Evolutionary conservation across 1,140 invertebrate species (phyloP).

Genomic region (Latrodectus geometricus): DNA sequence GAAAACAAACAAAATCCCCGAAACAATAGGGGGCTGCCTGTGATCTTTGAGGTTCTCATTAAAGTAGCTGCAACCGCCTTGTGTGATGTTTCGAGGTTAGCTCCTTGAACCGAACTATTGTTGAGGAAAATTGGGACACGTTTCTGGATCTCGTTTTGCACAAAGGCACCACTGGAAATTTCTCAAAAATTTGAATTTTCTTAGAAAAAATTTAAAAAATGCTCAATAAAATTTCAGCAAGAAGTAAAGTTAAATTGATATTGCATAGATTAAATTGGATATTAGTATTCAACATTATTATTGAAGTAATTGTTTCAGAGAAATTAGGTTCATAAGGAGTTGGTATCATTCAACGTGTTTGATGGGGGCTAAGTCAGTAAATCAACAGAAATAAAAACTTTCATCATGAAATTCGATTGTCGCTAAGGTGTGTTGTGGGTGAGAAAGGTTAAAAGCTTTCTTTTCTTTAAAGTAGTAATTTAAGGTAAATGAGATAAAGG

Average conservation of each 20-base stretch:
- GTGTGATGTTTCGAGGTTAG: background rate
- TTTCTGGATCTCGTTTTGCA: background rate
- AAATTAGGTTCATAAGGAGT: too few species aligned
- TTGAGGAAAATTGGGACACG: background rate
- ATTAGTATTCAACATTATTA: too few species aligned
- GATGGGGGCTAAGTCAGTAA: too few species aligned
- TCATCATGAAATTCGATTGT: constrained; percentile 49
- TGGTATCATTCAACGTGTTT: too few species aligned
- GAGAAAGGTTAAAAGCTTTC: constrained; percentile 29
- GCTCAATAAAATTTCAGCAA: too few species aligned
- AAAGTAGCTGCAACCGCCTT: background rate
- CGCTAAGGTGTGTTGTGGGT: constrained; percentile 28
- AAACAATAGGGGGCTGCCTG: background rate
- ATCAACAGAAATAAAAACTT: background rate
- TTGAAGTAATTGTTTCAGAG: too few species aligned
- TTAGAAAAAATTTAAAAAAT: too few species aligned
- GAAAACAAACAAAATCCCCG: background rate
- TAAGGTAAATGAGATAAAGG: too few species aligned
- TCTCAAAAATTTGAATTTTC: too few species aligned
- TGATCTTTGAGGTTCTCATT: background rate
- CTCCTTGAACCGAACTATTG: background rate
- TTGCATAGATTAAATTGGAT: too few species aligned
- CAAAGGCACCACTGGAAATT: background rate
- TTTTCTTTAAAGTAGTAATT: background rate
- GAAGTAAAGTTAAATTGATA: too few species aligned